Conservation (phyloP, 2,888 invertebrate species). For the Drosophila meridiana region DNA sequence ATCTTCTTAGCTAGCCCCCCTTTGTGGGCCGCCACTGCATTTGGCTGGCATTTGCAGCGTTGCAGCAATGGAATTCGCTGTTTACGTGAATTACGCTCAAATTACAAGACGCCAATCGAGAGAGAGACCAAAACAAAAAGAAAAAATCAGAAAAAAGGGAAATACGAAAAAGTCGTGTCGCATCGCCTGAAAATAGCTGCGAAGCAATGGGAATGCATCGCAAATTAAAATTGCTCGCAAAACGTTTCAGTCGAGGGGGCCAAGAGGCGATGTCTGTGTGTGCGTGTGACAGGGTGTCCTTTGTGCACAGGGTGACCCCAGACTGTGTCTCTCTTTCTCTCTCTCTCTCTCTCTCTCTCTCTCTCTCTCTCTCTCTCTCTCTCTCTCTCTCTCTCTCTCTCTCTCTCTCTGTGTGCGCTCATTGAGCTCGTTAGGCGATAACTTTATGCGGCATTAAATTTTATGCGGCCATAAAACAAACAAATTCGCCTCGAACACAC, state of each 20-base stretch:
- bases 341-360: not conserved
- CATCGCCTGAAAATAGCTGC: conserved; percentile 76
- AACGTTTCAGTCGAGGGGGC: conserved; percentile 32
- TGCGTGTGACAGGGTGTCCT: conserved; percentile 45
- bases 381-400: not conserved
- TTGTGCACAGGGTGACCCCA: conserved; percentile 45
- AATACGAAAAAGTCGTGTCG: conserved; percentile 14
- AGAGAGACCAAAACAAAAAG: not conserved
- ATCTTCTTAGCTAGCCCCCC: not conserved
- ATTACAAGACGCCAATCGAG: conserved; percentile 65
- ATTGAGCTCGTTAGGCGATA: conserved; percentile 78
- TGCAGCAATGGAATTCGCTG: conserved; percentile 66
- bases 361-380: not conserved
- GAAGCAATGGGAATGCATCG: conserved; percentile 73
- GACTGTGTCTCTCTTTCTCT: not conserved
- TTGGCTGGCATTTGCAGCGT: conserved; percentile 33
- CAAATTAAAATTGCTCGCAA: conserved; percentile 81
- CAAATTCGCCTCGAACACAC: conserved; percentile 63
- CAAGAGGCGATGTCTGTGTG: not conserved
- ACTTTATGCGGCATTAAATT: conserved; percentile 80
- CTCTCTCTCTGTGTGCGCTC: conserved; percentile 27
- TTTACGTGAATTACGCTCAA: conserved; percentile 82
- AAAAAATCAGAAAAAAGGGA: not conserved
- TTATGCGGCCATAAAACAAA: conserved; percentile 80
- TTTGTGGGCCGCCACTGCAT: conserved; percentile 30